Base-by-base conservation (phyloP, 2,113 vertebrate genomes). In the Aptenodytes forsteri region DNA sequence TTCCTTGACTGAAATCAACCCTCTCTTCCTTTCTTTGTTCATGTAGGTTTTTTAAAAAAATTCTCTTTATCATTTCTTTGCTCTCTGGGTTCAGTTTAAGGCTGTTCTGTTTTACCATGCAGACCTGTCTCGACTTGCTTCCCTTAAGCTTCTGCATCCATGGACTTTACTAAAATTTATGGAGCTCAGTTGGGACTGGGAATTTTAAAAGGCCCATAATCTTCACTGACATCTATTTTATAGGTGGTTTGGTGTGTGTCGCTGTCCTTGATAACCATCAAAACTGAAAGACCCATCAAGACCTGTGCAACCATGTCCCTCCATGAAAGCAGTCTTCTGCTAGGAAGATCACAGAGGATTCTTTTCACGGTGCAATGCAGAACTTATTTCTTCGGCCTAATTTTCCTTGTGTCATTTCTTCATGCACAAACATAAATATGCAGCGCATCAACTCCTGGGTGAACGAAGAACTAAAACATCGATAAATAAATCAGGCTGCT, bases 401-500 rank as follows among this genome's bases (percentile, higher is more conserved):
- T 94, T 96, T 95, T 93, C 84, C 71, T 89, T 73, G 66, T 85
- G 92, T 94, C 92, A 27, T 96, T 96, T 93, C 78, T 66, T 40
- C 78, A 13, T 62, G 66, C 87, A 80, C 96, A 97, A 96, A 91
- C 78, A 96, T 94, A 97, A 96, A 96, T 94, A 96, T 96, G 91
- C 91, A 96, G 82, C 71, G 81, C 62, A 91, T 76, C 81, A 77
- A 91, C 34, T 97, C 96, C 96, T 93, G 93, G 46, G 78, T 87
- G 94, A 97, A 81, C 5, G 0, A 91, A 96, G 94, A 93, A 92
- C 93, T 95, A 90, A 97, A 91, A 83, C 82, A 93, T 85, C 81
- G 94, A 96, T 96, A 96, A 96, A 96, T 97, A 96, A 96, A 96
- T 94, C 91, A 97, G 75, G 32, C 91, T 72, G 54, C 55, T 88